phyloP scores from a whole-genome alignment of 2,888 invertebrate genomes.

The Portevinia maculata region DNA sequence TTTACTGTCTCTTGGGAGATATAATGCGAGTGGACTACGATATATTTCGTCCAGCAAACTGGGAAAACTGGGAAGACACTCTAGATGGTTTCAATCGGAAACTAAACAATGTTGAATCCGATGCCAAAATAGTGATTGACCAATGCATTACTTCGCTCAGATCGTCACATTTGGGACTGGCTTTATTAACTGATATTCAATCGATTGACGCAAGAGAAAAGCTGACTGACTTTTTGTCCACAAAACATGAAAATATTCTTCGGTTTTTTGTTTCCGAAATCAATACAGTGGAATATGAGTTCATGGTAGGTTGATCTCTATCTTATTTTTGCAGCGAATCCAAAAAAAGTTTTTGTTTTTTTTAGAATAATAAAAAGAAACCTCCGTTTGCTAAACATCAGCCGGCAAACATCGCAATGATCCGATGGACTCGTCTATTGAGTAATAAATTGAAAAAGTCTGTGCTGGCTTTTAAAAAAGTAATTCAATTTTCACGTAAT shows the following conservation, averaged over 20 bases:
- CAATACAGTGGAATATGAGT: slow-evolving; percentile 87
- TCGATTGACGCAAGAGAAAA: slow-evolving; percentile 89
- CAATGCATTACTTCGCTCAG: slow-evolving; percentile 91
- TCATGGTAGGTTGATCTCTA: slow-evolving; percentile 85
- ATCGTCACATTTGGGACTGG: slow-evolving; percentile 92
- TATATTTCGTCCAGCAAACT: slow-evolving; percentile 90
- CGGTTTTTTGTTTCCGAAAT: slow-evolving; percentile 94
- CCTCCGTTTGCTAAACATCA: slow-evolving; percentile 87
- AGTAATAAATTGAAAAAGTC: slow-evolving; percentile 91
- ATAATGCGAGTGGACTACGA: slow-evolving; percentile 92
- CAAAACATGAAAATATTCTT: slow-evolving; percentile 93
- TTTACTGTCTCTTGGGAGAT: slow-evolving; percentile 89
- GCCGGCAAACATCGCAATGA: slow-evolving; percentile 91
- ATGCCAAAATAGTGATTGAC: slow-evolving; percentile 93
- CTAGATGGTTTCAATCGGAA: slow-evolving; percentile 90
- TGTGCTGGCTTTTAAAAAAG: slow-evolving; percentile 90
- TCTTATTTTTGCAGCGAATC: neutral
- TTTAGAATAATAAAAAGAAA: slow-evolving; percentile 77
- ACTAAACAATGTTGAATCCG: slow-evolving; percentile 89
- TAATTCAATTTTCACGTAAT: too few species aligned
- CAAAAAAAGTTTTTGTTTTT: too few species aligned
- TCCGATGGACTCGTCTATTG: slow-evolving; percentile 92
- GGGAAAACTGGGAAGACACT: slow-evolving; percentile 93
- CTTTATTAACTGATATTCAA: slow-evolving; percentile 91
- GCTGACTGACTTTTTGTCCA: slow-evolving; percentile 88